Conservation (phyloP, 2,113 vertebrate species). For the Callospermophilus lateralis region DNA sequence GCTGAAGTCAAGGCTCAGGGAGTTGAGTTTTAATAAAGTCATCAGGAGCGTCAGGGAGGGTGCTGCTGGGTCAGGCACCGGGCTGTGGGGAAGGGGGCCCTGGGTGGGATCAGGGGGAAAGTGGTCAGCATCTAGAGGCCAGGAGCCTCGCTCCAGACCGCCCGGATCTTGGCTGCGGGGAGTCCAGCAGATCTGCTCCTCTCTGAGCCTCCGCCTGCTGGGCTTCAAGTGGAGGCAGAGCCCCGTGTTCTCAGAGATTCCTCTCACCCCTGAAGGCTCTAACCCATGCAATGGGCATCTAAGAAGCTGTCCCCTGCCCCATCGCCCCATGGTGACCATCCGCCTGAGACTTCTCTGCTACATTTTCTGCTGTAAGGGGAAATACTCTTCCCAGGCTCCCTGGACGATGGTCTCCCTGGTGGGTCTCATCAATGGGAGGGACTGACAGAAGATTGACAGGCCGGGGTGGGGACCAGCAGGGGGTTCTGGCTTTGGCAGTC, state of each 20-base stretch:
- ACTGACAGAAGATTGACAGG: background rate
- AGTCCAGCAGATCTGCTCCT: background rate
- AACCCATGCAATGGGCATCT: background rate
- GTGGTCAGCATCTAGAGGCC: background rate
- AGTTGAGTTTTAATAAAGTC: conserved; percentile 84
- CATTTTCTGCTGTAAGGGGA: background rate
- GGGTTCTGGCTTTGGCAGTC: background rate
- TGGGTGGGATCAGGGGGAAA: background rate
- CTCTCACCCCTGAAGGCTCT: background rate
- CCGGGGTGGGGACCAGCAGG: background rate
- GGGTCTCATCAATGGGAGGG: no score
- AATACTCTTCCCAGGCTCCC: background rate
- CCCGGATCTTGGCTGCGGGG: background rate
- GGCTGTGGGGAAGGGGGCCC: background rate
- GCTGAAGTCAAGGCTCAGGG: conserved; percentile 82
- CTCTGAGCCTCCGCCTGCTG: background rate
- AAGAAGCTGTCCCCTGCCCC: background rate
- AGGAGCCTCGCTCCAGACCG: background rate
- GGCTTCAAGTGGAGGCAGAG: no score
- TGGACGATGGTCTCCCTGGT: background rate
- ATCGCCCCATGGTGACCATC: no score
- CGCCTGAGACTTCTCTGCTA: background rate
- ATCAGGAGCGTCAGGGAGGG: conserved; percentile 71
- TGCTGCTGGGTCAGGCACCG: background rate
- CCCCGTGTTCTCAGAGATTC: background rate